Evolutionary conservation across 2,888 invertebrate species (phyloP), one percentile per base, ranked within the genome.

Genomic region (Cantharis flavilabris): DNA sequence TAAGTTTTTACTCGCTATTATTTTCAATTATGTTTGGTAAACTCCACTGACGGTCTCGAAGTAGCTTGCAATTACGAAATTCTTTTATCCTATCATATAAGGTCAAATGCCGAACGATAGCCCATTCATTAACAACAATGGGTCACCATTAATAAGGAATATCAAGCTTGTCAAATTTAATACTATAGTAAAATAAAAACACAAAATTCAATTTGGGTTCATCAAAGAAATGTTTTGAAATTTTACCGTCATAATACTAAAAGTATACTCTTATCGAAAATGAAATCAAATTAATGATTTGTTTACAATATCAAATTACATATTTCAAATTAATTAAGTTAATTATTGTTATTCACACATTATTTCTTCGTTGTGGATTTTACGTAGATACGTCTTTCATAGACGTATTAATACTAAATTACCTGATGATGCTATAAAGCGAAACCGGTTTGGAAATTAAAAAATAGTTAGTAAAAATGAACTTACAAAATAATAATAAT

Each of bases 1-100:
- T 92, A 84, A 87, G 89, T 86, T 62, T 69, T 62, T 73, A 67
- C 16, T 49, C 10, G n/a, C 9, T 70, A 64, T 65, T 23, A 65
- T 18, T 20, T 65, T 65, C 13, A 10, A 23, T 65, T 30, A 30
- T 11, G 11, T 30, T 30, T 30, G 30, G 30, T 30, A 30, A 30
- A 30, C 11, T 33, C 33, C 0, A n/a, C 13, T 13, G 13, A 33
- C 13, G 13, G 33, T 33, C 13, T 13, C 13, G 13, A 33, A 33
- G 13, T 13, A 33, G 5, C 33, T 13, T 4, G 33, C 33, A 33
- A 33, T 33, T 33, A 33, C 2, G 33, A 33, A 33, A 33, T 33
- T 33, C n/a, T 33, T 33, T 33, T 33, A 33, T 33, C 33, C 4
- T 33, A 33, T 13, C 3, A 13, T 13, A 33, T 33, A 33, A 33